phyloP scores from a whole-genome alignment of 2,888 invertebrate genomes.

The Cataglyphis cursor region DNA sequence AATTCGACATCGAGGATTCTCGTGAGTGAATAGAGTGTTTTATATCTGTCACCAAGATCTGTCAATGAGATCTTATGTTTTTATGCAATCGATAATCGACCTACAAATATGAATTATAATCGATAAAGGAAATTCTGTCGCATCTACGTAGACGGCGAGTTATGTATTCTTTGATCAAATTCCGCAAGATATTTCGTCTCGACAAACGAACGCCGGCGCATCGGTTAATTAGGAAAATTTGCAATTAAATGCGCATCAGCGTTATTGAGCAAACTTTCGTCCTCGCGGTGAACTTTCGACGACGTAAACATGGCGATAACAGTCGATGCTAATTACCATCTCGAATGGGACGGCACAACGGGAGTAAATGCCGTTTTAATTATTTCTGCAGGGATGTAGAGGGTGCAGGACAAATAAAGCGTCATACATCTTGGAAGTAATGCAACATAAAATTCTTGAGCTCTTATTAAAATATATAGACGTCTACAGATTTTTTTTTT shows the following conservation, averaged over 20 bases:
- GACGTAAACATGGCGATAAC: constrained; percentile 72
- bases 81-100: not conserved
- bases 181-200: constrained; percentile 8
- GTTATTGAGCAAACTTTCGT: constrained; percentile 52
- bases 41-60: not conserved
- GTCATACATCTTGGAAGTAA: not conserved
- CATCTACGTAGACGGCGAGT: not conserved
- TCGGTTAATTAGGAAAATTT: constrained; percentile 62
- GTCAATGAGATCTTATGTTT: not conserved
- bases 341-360: constrained; percentile 67
- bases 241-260: constrained; percentile 63
- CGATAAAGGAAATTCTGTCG: not conserved
- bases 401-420: not conserved
- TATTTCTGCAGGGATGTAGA: constrained; percentile 56
- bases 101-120: not conserved
- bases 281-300: constrained; percentile 59
- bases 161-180: constrained; percentile 27
- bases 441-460: not conserved
- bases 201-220: not conserved
- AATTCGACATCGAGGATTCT: not conserved
- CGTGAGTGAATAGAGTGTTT: not conserved
- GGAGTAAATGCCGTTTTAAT: constrained; percentile 78
- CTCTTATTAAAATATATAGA: not conserved
- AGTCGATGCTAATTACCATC: constrained; percentile 78
- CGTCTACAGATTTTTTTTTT: no score